Evolutionary conservation across 2,113 vertebrate species (phyloP).

Genomic region (Chionis minor): DNA sequence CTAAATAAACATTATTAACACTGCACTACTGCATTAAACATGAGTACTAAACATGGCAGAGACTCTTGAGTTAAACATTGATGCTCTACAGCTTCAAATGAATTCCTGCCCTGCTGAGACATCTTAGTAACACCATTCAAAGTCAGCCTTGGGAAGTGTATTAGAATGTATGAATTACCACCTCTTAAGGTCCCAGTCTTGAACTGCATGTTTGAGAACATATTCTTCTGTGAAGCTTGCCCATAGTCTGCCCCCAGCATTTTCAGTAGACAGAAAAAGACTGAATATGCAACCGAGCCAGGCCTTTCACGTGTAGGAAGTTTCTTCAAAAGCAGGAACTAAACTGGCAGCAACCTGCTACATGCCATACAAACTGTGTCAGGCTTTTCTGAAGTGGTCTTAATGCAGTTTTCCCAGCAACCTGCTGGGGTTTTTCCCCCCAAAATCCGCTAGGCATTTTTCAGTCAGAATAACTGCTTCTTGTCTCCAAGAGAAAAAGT

Average conservation of each 20-base stretch:
- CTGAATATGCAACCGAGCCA: accelerated
- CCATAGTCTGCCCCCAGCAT: not conserved
- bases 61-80: not conserved
- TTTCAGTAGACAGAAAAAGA: not conserved
- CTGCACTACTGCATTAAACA: not conserved
- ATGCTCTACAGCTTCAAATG: not conserved
- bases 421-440: not conserved
- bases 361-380: accelerated
- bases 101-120: not conserved
- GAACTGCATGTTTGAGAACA: not conserved
- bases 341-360: not conserved
- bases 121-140: not conserved
- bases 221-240: not conserved
- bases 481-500: not conserved
- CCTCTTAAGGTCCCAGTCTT: not conserved
- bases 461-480: not conserved
- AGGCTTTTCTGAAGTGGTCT: not conserved
- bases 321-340: not conserved
- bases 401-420: not conserved
- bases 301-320: not conserved
- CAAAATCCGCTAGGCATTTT: not conserved
- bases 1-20: not conserved
- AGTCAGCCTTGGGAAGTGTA: not conserved
- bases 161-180: not conserved
- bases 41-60: not conserved